A percentile compares a stretch with the other conserved stretches of the same genome.
phyloP scores from a whole-genome alignment of 2,888 invertebrate species.

The Asteroscopus sphinx region DNA sequence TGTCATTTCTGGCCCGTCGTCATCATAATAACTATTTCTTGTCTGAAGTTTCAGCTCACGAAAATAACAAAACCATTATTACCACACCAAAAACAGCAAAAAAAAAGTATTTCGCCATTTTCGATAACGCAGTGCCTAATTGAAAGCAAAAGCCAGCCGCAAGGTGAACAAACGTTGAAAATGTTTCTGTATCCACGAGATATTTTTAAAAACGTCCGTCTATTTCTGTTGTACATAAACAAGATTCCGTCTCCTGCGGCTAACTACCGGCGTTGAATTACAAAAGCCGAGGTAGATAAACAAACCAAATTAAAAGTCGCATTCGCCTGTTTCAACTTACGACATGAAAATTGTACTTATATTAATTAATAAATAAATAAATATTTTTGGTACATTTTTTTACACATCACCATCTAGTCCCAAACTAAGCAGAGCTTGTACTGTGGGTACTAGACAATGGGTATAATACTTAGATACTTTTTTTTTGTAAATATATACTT shows the following conservation, averaged over 20 bases:
- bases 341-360: conserved; percentile 23
- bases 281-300: conserved; percentile 50
- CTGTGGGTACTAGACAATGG: too few relatives aligned
- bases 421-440: too few relatives aligned
- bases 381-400: too few relatives aligned
- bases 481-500: too few relatives aligned
- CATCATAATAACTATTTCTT: too few relatives aligned
- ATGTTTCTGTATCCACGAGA: conserved; percentile 11
- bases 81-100: neutral
- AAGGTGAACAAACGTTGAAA: conserved; percentile 11
- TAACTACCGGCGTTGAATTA: conserved; percentile 55
- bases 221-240: conserved; percentile 55
- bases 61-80: too few relatives aligned
- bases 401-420: too few relatives aligned
- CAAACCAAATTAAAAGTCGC: conserved; percentile 51
- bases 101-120: neutral
- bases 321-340: conserved; percentile 32
- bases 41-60: too few relatives aligned
- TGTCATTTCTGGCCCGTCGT: too few relatives aligned
- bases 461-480: too few relatives aligned
- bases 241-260: conserved; percentile 45
- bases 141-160: conserved; percentile 20
- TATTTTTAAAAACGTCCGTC: conserved; percentile 39
- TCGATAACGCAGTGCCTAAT: conserved; percentile 10
- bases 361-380: conserved; percentile 26